Evolutionary conservation across 2,113 vertebrate genomes (phyloP).

Genomic region (Macroglossus sobrinus): DNA sequence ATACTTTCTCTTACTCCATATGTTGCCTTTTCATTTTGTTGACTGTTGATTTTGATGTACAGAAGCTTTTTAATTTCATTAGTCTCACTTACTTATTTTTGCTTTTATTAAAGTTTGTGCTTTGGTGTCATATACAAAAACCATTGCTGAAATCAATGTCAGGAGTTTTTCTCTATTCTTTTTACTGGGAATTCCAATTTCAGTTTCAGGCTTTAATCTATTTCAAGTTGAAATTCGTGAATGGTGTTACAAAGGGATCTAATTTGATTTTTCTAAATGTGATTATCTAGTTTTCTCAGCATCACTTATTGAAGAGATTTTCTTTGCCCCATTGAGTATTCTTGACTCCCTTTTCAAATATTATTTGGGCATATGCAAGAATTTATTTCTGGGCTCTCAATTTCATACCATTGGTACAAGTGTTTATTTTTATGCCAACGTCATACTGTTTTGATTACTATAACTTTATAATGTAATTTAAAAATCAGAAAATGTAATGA

Average conservation of each 20-base stretch:
- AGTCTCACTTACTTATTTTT: not conserved
- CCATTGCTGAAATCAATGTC: not conserved
- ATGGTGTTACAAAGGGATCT: not conserved
- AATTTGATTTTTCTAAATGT: not conserved
- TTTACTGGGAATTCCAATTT: not conserved
- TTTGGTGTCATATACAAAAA: not conserved
- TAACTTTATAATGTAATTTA: not conserved
- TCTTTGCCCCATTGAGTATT: not conserved
- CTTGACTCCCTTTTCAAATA: not conserved
- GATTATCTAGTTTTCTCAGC: not conserved
- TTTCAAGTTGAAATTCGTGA: not conserved
- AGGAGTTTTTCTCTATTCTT: not conserved
- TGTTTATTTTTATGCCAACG: not conserved
- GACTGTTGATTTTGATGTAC: not conserved
- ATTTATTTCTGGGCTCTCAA: not conserved
- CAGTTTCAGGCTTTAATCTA: not conserved
- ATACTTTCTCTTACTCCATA: not conserved
- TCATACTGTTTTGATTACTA: not conserved
- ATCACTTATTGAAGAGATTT: not conserved
- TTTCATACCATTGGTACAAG: not conserved
- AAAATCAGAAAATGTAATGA: not conserved
- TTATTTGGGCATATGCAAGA: not conserved
- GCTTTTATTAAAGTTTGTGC: not conserved
- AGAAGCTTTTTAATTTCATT: not conserved
- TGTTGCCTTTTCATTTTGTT: not conserved